A percentile compares a stretch with the other conserved stretches of the same genome.
Evolutionary conservation across 2,888 invertebrate species (phyloP).

Genomic region (Polydrusus cervinus): DNA sequence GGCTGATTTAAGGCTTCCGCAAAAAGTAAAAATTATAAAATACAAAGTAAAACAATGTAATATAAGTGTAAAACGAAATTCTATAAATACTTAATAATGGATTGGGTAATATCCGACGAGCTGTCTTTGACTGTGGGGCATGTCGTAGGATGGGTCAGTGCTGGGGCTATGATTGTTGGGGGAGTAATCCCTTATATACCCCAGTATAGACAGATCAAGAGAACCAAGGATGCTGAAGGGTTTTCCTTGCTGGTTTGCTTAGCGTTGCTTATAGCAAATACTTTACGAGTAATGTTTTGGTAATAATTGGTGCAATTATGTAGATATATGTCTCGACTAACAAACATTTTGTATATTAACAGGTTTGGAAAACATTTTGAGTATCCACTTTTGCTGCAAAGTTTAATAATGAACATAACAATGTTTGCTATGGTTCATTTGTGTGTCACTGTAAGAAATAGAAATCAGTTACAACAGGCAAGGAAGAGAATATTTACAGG

Average conservation of each 20-base stretch:
- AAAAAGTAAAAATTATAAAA: not conserved
- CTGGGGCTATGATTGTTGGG: constrained; percentile 94
- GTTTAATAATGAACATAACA: constrained; percentile 96
- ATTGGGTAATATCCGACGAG: constrained; percentile 87
- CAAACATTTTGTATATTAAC: constrained; percentile 17
- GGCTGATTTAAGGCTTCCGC: not conserved
- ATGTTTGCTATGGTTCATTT: constrained; percentile 97
- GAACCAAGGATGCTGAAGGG: constrained; percentile 94
- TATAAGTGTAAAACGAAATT: not conserved
- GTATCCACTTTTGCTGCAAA: constrained; percentile 94
- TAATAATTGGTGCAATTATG: constrained; percentile 72
- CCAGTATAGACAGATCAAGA: constrained; percentile 94
- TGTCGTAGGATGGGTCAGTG: constrained; percentile 85
- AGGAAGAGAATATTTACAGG: constrained; percentile 90
- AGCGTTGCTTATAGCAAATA: constrained; percentile 95
- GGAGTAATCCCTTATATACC: constrained; percentile 97
- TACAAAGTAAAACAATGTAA: constrained; percentile 24
- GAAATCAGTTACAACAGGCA: constrained; percentile 84
- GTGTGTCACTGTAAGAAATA: constrained; percentile 90
- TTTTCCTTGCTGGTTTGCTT: constrained; percentile 98
- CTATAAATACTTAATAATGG: constrained; percentile 72
- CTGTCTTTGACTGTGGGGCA: constrained; percentile 83
- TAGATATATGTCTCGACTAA: not conserved
- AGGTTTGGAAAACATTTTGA: constrained; percentile 99
- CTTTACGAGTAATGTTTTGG: constrained; percentile 98